Percentiles rank a stretch among this genome's conserved stretches.
phyloP scores from a whole-genome alignment of 2,888 invertebrate species.

The Andrena trimmerana region DNA sequence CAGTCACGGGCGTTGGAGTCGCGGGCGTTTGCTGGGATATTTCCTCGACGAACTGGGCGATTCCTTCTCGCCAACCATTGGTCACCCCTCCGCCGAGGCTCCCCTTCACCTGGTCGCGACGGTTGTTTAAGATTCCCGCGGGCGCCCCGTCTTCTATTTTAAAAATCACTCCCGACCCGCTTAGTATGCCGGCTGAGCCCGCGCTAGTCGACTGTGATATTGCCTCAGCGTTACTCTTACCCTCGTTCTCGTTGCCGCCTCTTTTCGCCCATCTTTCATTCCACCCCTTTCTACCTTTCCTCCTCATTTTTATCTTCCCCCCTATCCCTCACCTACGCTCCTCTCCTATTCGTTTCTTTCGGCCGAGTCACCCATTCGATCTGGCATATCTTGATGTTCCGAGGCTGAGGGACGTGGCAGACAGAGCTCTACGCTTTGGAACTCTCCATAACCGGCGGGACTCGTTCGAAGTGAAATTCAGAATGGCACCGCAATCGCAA shows the following conservation, averaged over 20 bases:
- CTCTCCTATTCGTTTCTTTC: constrained; percentile 29
- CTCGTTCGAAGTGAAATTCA: too few relatives aligned
- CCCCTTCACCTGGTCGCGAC: constrained; percentile 42
- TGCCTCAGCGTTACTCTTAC: constrained; percentile 74
- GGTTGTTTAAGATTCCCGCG: constrained; percentile 81
- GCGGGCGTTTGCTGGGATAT: constrained; percentile 76
- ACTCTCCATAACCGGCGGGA: too few relatives aligned
- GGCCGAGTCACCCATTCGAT: constrained; percentile 55
- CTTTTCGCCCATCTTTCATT: constrained; percentile 55
- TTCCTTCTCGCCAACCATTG: constrained; percentile 20
- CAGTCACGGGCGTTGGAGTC: constrained; percentile 78
- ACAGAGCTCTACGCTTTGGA: too few relatives aligned
- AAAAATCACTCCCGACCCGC: constrained; percentile 79
- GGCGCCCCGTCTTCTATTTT: constrained; percentile 79
- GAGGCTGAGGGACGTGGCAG: neutral
- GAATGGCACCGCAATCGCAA: too few relatives aligned
- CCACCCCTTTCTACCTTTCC: constrained; percentile 32
- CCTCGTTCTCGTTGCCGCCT: constrained; percentile 34
- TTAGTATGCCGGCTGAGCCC: constrained; percentile 80
- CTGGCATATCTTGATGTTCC: constrained; percentile 20
- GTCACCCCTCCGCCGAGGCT: neutral
- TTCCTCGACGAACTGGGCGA: constrained; percentile 62
- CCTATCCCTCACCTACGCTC: neutral
- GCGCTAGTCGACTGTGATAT: constrained; percentile 83
- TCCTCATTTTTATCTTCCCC: neutral